phyloP scores from a whole-genome alignment of 2,113 vertebrate species.

The Ctenodactylus gundi region DNA sequence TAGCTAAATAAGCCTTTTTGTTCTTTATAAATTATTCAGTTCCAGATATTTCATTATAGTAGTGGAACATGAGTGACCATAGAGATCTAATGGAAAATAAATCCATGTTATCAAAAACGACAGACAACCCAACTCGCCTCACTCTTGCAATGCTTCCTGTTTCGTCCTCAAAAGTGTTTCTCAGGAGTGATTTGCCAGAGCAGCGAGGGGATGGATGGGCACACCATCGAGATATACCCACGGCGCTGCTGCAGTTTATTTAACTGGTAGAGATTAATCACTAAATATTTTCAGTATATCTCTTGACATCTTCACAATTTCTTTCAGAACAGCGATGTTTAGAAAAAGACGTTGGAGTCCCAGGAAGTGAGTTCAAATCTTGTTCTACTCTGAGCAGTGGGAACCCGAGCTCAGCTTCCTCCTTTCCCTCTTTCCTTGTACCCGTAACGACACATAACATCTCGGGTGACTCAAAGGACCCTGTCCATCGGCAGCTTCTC shows the following conservation, averaged over 20 bases:
- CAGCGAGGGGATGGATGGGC: not conserved
- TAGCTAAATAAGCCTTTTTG: not conserved
- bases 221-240: too few species aligned
- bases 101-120: not conserved
- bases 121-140: not conserved
- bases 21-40: not conserved
- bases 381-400: not conserved
- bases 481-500: not conserved
- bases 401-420: not conserved
- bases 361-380: not conserved
- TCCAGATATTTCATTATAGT: not conserved
- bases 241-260: not conserved
- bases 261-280: not conserved
- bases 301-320: not conserved
- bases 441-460: rapidly evolving
- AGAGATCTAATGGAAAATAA: not conserved
- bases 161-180: not conserved
- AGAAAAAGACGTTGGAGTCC: not conserved
- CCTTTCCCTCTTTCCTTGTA: not conserved
- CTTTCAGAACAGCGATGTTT: not conserved
- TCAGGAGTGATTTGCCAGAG: too few species aligned
- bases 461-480: not conserved
- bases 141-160: not conserved
- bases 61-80: not conserved
- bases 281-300: not conserved